Percentiles rank a stretch among this genome's conserved stretches.
These are phyloP conservation scores for Laspeyria flexula DNA, from an alignment of 2,888 invertebrate genomes.

Conservation along the genomic window DNA sequence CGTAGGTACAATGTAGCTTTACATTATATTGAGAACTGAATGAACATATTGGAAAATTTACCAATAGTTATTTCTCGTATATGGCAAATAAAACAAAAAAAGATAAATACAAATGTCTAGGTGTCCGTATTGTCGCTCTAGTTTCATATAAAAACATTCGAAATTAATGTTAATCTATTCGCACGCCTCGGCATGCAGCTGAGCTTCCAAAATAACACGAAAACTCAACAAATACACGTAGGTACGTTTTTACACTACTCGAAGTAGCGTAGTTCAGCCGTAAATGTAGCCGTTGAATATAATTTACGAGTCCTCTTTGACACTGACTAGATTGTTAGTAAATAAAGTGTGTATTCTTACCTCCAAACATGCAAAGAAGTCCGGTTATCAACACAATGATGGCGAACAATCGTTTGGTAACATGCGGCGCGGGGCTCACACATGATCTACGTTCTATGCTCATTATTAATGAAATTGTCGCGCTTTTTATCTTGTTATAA, in stretches of 20 bases:
- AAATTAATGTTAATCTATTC: neutral
- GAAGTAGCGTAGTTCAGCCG: neutral
- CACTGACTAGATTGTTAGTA: constrained; percentile 39
- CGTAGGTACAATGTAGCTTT: no score
- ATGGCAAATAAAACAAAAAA: no score
- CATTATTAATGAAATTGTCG: constrained; percentile 44
- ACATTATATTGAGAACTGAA: no score
- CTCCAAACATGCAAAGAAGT: constrained; percentile 72
- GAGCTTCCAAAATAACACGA: constrained; percentile 7
- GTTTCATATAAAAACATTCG: no score
- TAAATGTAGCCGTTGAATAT: constrained; percentile 12
- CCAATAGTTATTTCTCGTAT: no score
- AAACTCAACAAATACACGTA: neutral
- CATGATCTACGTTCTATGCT: constrained; percentile 62
- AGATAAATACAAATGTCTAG: no score
- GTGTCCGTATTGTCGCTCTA: no score
- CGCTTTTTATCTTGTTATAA: constrained; percentile 16
- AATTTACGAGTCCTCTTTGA: constrained; percentile 19
- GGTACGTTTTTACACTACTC: neutral
- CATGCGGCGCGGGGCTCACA: constrained; percentile 63
- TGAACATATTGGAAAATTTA: no score
- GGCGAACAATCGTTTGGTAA: constrained; percentile 68
- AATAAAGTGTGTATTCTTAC: constrained; percentile 59
- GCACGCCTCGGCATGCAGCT: neutral
- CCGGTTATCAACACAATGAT: constrained; percentile 69